These are phyloP conservation scores for Orthonychiurus folsomi DNA, from an alignment of 2,888 invertebrate genomes.

Conservation along the genomic window DNA sequence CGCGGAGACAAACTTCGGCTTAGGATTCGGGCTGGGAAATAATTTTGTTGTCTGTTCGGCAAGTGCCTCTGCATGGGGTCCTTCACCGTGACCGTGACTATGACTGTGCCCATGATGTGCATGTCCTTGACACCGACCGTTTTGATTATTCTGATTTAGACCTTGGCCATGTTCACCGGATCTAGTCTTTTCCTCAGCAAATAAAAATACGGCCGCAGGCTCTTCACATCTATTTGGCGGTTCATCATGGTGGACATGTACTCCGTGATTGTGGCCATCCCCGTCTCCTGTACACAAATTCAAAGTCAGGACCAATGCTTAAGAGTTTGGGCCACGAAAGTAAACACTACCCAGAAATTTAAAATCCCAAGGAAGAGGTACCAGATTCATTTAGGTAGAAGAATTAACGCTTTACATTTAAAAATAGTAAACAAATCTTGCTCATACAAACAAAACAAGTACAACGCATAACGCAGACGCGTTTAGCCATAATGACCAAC, in stretches of 20 bases:
- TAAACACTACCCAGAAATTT: no score
- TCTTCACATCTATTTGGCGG: constrained; percentile 40
- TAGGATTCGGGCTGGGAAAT: constrained; percentile 18
- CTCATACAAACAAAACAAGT: no score
- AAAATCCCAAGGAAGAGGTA: no score
- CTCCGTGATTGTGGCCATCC: constrained; percentile 39
- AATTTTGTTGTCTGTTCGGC: constrained; percentile 34
- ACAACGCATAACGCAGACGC: no score
- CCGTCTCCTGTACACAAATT: constrained; percentile 20
- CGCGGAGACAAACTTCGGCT: neutral
- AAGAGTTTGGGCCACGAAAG: no score
- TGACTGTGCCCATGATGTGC: constrained; percentile 11
- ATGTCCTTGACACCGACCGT: neutral
- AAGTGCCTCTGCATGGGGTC: no score
- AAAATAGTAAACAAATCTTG: no score
- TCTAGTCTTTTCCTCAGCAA: constrained; percentile 36
- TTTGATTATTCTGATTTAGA: constrained; percentile 2
- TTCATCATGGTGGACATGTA: constrained; percentile 39
- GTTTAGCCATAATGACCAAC: no score
- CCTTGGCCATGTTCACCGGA: constrained; percentile 17
- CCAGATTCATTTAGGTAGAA: no score
- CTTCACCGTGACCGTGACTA: constrained; percentile 18
- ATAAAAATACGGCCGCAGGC: constrained; percentile 39
- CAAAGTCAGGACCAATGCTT: no score
- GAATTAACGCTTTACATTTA: no score